Evolutionary conservation across 1,140 invertebrate genomes (phyloP), one percentile per base, ranked within the genome.

Genomic region (Euwallacea similis): DNA sequence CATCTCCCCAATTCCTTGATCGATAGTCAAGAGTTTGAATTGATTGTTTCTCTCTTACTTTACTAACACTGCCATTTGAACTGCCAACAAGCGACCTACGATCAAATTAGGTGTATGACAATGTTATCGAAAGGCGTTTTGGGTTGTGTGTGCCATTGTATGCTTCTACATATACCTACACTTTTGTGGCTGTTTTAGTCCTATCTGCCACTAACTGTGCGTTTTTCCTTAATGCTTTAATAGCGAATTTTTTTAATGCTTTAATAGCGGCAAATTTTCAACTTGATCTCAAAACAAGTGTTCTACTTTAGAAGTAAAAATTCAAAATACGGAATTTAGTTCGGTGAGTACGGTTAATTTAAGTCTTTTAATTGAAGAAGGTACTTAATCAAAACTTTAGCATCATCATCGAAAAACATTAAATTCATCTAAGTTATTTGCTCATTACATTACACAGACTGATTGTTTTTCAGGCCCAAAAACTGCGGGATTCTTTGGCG

Each of bases 31-130:
- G 21, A 33, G 1, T 1, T 33, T 33, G 21, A 33, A 33, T 33
- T 33, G 4, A 33, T 33, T 33, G 21, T 50, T 50, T 13, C 46
- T 10, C 46, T 50, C 46, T 50, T 50, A 50, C 13, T 50, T 50
- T 50, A 58, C 55, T 58, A 58, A 58, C 55, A 58, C 55, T 58
- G 55, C 55, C 55, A 58, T 58, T 33, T 10, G 55, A 33, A 33
- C 55, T 58, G 55, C 55, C 55, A 58, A 58, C 21, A 16, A 33
- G 21, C 55, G 55, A 16, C 10, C n/a, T 58, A 33, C 55, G 55
- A 58, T 15, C 55, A 58, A 58, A 58, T 58, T 58, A 33, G 21
- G 21, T 33, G 21, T 33, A 33, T 4, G 4, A 53, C 6, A 53
- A n/a, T 53, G 15, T 15, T 53, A 53, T 53, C 15, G 11, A 53